phyloP scores from a whole-genome alignment of 2,888 invertebrate genomes.

The Drosophila kuntzei region DNA sequence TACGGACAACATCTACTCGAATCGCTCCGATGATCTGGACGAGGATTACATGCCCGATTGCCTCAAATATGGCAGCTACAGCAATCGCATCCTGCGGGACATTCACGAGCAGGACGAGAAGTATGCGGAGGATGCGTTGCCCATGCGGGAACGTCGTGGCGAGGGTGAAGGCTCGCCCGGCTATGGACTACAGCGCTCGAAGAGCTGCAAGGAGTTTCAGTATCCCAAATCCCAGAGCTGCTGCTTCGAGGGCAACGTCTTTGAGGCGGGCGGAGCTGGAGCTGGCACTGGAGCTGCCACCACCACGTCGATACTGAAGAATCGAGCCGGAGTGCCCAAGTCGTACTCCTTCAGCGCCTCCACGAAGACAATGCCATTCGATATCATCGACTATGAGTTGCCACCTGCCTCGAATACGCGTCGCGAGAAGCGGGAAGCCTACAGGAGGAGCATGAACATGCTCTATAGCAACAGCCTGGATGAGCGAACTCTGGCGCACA shows the following conservation, averaged over 20 bases:
- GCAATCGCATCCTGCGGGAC: conserved; percentile 81
- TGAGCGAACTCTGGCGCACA: conserved; percentile 69
- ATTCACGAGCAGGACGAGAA: conserved; percentile 83
- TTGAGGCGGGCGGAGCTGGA: conserved; percentile 63
- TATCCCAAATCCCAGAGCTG: conserved; percentile 85
- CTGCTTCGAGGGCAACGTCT: conserved; percentile 83
- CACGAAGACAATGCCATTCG: conserved; percentile 84
- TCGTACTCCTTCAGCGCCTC: conserved; percentile 85
- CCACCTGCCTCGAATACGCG: conserved; percentile 80
- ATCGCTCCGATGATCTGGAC: conserved; percentile 85
- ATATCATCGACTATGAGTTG: conserved; percentile 85
- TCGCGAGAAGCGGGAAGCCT: conserved; percentile 83
- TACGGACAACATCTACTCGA: conserved; percentile 85
- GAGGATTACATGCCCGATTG: conserved; percentile 85
- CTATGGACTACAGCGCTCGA: conserved; percentile 83
- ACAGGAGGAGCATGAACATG: conserved; percentile 82
- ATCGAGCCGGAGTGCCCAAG: conserved; percentile 83
- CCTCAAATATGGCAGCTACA: conserved; percentile 82
- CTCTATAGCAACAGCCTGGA: conserved; percentile 81
- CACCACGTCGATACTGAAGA: conserved; percentile 82
- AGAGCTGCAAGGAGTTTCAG: conserved; percentile 85
- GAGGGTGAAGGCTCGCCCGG: conserved; percentile 82
- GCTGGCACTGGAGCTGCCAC: conserved; percentile 23
- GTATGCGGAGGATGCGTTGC: conserved; percentile 62
- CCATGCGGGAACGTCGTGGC: conserved; percentile 73